Conservation (phyloP, 2,888 invertebrate species). For the Ectobius pallidus region DNA sequence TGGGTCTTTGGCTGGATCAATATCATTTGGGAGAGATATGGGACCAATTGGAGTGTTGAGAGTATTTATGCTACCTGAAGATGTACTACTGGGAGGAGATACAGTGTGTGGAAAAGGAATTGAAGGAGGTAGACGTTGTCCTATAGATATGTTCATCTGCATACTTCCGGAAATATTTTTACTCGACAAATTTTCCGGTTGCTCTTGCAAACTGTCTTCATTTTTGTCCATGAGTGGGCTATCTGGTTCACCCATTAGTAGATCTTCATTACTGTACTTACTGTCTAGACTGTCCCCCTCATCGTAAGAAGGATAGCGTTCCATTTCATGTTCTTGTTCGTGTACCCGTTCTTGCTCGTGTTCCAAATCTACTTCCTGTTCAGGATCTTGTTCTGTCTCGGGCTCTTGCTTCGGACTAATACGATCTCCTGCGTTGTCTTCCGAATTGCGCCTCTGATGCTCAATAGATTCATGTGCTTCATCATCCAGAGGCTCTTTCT, state of each 20-base stretch:
- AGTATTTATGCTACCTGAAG: conserved; percentile 62
- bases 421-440: conserved; percentile 56
- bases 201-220: conserved; percentile 72
- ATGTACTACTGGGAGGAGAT: conserved; percentile 69
- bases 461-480: conserved; percentile 40
- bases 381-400: conserved; percentile 64
- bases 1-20: conserved; percentile 77
- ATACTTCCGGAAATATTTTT: conserved; percentile 23
- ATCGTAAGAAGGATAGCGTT: conserved; percentile 69
- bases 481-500: conserved; percentile 44
- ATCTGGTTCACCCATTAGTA: conserved; percentile 59
- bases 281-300: conserved; percentile 82
- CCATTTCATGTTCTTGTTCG: conserved; percentile 64
- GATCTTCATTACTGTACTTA: conserved; percentile 75
- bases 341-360: conserved; percentile 58
- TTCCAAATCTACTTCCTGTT: not conserved
- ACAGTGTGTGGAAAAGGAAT: conserved; percentile 65
- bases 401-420: conserved; percentile 73
- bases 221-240: conserved; percentile 67
- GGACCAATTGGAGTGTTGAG: conserved; percentile 44
- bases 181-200: conserved; percentile 79
- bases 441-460: conserved; percentile 30
- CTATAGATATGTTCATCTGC: conserved; percentile 52
- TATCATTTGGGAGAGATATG: conserved; percentile 54
- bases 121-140: conserved; percentile 68